Evolutionary conservation across 2,797 vertebrate species (phyloP).

Genomic region (Ibycter americanus): DNA sequence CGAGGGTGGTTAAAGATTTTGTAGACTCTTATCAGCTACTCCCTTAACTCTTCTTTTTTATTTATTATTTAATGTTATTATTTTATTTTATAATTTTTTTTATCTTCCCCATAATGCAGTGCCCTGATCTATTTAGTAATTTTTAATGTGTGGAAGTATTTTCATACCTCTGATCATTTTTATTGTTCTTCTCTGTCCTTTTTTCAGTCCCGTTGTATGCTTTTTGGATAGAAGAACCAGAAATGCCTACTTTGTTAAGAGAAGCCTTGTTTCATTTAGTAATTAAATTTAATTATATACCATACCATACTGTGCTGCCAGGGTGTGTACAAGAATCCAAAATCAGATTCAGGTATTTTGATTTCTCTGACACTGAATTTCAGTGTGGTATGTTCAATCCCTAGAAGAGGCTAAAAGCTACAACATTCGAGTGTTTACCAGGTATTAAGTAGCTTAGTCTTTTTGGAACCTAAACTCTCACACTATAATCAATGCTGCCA

Average conservation of each 20-base stretch:
- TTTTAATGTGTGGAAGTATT: neutral
- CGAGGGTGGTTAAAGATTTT: neutral
- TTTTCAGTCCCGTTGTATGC: neutral
- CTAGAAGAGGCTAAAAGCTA: neutral
- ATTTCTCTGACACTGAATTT: neutral
- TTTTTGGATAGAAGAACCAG: neutral
- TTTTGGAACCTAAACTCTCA: neutral
- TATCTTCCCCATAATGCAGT: neutral
- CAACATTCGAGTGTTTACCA: neutral
- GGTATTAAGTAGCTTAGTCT: neutral
- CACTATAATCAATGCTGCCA: neutral
- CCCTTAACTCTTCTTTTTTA: neutral
- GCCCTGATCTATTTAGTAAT: neutral
- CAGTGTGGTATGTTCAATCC: neutral
- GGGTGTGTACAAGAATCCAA: slow-evolving; percentile 66
- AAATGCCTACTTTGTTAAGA: neutral
- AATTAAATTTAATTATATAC: slow-evolving; percentile 75
- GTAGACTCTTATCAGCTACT: neutral
- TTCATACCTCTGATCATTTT: neutral
- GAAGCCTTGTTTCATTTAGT: slow-evolving; percentile 70
- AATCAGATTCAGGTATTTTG: slow-evolving; percentile 58
- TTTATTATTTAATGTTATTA: neutral
- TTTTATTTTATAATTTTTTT: neutral
- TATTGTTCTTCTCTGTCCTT: neutral
- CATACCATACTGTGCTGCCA: slow-evolving; percentile 62